Evolutionary conservation across 2,113 vertebrate species (phyloP), one percentile per base, ranked within the genome.

Genomic region (Chrysemys picta): DNA sequence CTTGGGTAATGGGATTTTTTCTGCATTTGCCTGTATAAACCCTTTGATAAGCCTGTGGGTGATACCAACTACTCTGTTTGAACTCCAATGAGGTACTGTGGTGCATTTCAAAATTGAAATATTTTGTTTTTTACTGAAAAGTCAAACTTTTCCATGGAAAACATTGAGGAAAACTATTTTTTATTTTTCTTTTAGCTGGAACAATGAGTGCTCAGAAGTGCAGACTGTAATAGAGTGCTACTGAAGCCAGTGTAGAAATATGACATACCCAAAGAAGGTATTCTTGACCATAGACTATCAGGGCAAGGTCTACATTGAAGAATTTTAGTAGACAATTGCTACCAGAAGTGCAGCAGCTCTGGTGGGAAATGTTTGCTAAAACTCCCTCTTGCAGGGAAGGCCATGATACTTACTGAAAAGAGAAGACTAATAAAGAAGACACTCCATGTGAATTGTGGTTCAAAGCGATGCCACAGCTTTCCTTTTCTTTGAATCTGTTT

Each of bases 401-500:
- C 4, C 80, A 84, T 82, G 42, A 87, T 49, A 31, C 27, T 76
- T 8, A 52, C 19, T n/a, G 35, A 65, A 90, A 69, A 92, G 8
- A 4, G 2, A 10, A 92, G 45, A 80, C 8, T 10, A 49, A 65
- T 78, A 88, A 87, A 76, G 35, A 0, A 0, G 12, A 35, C 3
- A 3, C 17, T 22, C 10, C 19, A 42, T 50, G 65, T 25, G 62
- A 80, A 92, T 85, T 91, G 42, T 22, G 5, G 5, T 19, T 59
- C n/a, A 90, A 83, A 93, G 47, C 6, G n/a, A 12, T 84, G 81
- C 8, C 75, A n/a, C 4, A 79, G 27, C 42, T 14, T 95, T 90
- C 50, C 24, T 91, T 24, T 62, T 84, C 50, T 50, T 52, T 54
- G 96, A 95, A 92, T 87, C 84, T 86, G 57, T 56, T 93, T 57